Evolutionary conservation across 1,140 invertebrate genomes (phyloP).

Genomic region (Bombus impatiens): DNA sequence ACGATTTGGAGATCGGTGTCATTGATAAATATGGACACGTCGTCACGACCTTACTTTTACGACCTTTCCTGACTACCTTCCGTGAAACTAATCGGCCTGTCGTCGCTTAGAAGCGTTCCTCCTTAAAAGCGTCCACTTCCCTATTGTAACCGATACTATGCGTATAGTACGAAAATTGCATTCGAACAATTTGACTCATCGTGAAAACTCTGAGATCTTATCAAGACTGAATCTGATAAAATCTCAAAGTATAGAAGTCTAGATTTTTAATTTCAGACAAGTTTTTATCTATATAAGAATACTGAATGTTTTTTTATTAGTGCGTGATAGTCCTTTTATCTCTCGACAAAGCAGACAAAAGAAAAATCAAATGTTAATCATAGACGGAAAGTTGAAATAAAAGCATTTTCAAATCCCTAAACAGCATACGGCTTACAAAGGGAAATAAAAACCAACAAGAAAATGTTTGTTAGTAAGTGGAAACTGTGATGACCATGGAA

Average conservation of each 20-base stretch:
- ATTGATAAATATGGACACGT: slow-evolving; percentile 24
- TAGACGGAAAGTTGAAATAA: not conserved
- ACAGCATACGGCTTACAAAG: not conserved
- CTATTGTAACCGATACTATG: not conserved
- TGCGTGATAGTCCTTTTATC: not conserved
- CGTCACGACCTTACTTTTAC: slow-evolving; percentile 33
- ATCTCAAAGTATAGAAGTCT: not conserved
- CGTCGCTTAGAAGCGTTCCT: slow-evolving; percentile 34
- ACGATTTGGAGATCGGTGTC: slow-evolving; percentile 20
- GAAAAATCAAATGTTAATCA: not conserved
- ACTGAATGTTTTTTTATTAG: not conserved
- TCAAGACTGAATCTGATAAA: not conserved
- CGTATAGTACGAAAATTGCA: not conserved
- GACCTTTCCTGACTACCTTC: slow-evolving; percentile 48
- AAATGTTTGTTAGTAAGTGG: not conserved
- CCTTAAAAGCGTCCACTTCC: slow-evolving; percentile 26
- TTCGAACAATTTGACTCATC: not conserved
- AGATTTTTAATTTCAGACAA: not conserved
- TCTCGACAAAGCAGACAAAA: not conserved
- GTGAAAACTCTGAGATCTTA: not conserved
- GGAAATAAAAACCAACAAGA: not conserved
- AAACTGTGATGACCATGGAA: not conserved
- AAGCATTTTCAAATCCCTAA: not conserved
- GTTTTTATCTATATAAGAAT: not conserved
- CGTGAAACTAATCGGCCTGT: slow-evolving; percentile 65